Base-by-base conservation (phyloP, 92 coral and sea anemone species). In the Umimayanthus kanabou region DNA sequence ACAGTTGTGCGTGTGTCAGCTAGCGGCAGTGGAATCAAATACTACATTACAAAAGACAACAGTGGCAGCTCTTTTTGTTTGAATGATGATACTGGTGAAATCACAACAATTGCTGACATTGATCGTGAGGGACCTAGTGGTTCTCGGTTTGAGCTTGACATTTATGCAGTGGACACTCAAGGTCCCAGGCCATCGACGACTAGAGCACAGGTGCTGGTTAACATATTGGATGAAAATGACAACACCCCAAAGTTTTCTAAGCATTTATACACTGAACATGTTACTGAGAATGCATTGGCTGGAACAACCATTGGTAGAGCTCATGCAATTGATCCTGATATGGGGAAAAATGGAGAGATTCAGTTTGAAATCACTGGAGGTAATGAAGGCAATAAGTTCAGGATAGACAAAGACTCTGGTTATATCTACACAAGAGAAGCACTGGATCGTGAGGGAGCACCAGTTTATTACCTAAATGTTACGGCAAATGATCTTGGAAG, bases 101-200 rank as follows among this genome's bases (percentile, higher is more conserved):
- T 97, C 8, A 91, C 90, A 70, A 91, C 95, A 40, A 75, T 85
- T 20, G 16, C 55, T 23, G 79, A 58, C 3, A 85, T 94, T 85
- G 98, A 97, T 90, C 98, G 95, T 77, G 99, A 97, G 79, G 90
- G 91, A 23, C 80, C 88, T 43, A 89, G 87, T 39, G 88, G 93
- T 4, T 69, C 85, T 11, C 7, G 33, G 39, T 91, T 94, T 67
- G 85, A 90, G 77, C 92, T 97, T n/a, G 90, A 82, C 9, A 91
- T 97, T 11, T 92, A 87, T 82, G 99, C 99, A 33, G 96, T 94
- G 39, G 98, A 94, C 77, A 45, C 87, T 78, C 87, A 87, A 67
- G 94, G 98, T 39, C 86, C 90, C 37, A 85, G 80, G 20, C 86
- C 96, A 1, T 91, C 82, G 23, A 93, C 99, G 10, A 85, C 93